These are phyloP conservation scores for Apolygus lucorum DNA, from an alignment of 1,140 invertebrate species.

Conservation along the genomic window DNA sequence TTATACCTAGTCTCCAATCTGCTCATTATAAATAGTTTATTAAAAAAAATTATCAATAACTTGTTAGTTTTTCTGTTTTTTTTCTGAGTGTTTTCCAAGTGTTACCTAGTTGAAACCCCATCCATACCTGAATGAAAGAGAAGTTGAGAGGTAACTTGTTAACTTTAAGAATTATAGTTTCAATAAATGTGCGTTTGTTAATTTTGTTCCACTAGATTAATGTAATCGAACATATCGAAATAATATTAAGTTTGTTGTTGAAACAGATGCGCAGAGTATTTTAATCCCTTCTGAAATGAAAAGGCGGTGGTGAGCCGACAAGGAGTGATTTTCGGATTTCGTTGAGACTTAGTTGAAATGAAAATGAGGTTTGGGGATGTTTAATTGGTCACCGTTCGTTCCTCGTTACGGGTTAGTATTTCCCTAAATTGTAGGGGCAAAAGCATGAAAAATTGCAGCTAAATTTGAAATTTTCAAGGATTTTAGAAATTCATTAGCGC, in stretches of 20 bases:
- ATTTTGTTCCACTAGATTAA: slow-evolving; percentile 10
- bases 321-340: no score
- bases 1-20: neutral
- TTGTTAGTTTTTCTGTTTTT: neutral
- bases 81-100: neutral
- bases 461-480: no score
- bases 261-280: no score
- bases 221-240: slow-evolving; percentile 15
- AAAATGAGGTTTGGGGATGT: no score
- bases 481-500: no score
- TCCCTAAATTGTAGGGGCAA: no score
- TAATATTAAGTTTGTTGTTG: slow-evolving; percentile 13
- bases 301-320: no score
- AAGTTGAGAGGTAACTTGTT: neutral
- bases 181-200: slow-evolving; percentile 15
- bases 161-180: slow-evolving; percentile 6
- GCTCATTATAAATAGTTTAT: neutral
- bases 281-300: no score
- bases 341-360: no score
- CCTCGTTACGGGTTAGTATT: no score
- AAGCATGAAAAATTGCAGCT: no score
- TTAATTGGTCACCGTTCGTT: no score
- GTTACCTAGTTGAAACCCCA: neutral
- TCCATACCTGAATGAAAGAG: slow-evolving; percentile 1
- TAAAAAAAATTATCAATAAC: neutral